Conservation (phyloP, 2,888 invertebrate genomes). For the Nomada fabriciana region DNA sequence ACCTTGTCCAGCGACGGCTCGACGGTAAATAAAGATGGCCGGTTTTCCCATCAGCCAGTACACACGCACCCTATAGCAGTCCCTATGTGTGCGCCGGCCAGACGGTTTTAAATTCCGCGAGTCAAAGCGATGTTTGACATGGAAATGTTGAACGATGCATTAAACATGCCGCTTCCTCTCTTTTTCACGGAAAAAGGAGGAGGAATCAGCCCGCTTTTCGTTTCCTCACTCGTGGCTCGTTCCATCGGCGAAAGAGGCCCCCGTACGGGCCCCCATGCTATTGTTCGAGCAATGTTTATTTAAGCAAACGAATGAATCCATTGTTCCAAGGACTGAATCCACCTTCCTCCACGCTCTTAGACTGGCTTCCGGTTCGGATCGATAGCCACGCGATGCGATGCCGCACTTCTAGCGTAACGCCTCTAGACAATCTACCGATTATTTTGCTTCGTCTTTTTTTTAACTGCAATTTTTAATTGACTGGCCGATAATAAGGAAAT, state of each 20-base stretch:
- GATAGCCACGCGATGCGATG: constrained; percentile 59
- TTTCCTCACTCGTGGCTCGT: constrained; percentile 8
- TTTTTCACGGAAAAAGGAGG: constrained; percentile 59
- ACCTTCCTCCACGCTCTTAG: constrained; percentile 68
- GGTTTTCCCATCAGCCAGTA: constrained; percentile 69
- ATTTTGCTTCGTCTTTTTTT: not conserved
- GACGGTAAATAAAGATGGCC: constrained; percentile 77
- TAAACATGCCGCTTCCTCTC: constrained; percentile 81
- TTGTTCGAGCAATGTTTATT: constrained; percentile 82
- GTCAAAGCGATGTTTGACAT: constrained; percentile 85
- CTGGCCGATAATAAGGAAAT: not conserved
- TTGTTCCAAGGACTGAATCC: constrained; percentile 63
- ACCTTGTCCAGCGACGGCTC: constrained; percentile 58
- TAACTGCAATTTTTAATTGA: not conserved
- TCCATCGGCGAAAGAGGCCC: constrained; percentile 37
- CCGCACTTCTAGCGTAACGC: constrained; percentile 28
- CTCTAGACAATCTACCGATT: not conserved
- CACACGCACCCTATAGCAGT: constrained; percentile 26
- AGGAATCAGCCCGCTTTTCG: constrained; percentile 24
- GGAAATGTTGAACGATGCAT: constrained; percentile 84
- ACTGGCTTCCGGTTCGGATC: constrained; percentile 71
- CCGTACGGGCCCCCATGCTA: constrained; percentile 61
- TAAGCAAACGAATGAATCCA: constrained; percentile 82
- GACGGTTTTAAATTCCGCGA: constrained; percentile 83
- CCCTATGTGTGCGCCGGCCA: constrained; percentile 45